Conservation (phyloP, 2,113 vertebrate species). For the Microtus ochrogaster region DNA sequence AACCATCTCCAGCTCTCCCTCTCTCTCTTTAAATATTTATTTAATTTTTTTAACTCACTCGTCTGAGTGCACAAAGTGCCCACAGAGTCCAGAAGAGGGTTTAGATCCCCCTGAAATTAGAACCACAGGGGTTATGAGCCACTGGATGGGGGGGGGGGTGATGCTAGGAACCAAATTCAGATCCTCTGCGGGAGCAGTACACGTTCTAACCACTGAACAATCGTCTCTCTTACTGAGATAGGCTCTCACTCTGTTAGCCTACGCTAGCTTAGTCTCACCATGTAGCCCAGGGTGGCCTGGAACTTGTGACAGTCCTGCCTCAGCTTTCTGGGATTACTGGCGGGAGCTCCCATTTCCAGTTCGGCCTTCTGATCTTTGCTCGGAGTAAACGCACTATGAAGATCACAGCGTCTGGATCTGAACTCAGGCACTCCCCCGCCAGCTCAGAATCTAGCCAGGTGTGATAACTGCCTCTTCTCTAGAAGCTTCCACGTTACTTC, state of each 20-base stretch:
- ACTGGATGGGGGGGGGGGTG: too few relatives aligned
- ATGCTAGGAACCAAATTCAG: not conserved
- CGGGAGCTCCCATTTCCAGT: accelerated
- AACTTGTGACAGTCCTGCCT: not conserved
- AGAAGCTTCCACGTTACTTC: not conserved
- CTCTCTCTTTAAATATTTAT: not conserved
- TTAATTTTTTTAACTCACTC: not conserved
- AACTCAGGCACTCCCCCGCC: not conserved
- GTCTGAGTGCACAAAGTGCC: not conserved
- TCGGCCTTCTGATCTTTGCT: not conserved
- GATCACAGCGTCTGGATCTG: not conserved
- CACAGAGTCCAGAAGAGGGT: not conserved
- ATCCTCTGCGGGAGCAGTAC: not conserved
- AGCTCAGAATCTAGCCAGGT: not conserved
- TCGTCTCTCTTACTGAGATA: not conserved
- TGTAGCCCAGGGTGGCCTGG: not conserved
- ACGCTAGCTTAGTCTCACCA: not conserved
- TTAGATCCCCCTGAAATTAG: not conserved
- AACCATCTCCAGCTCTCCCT: not conserved
- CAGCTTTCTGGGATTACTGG: not conserved
- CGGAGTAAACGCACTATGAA: not conserved
- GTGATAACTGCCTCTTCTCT: not conserved
- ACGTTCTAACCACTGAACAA: not conserved
- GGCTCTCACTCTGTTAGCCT: not conserved
- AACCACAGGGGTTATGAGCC: not conserved